phyloP scores from a whole-genome alignment of 2,113 vertebrate genomes.

The Sakesphorus luctuosus region DNA sequence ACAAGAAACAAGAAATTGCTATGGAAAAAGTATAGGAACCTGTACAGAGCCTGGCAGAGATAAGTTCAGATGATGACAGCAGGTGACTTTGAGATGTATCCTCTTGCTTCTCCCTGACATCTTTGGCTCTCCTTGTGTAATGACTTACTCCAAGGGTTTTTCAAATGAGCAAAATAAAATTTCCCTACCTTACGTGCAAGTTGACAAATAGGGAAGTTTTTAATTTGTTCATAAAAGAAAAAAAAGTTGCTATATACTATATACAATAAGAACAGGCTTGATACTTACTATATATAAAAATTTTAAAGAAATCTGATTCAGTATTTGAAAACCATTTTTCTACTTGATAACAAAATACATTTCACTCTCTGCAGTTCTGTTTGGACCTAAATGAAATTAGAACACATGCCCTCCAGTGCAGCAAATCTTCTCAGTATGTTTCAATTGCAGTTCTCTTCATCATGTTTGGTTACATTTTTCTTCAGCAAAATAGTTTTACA shows the following conservation, averaged over 20 bases:
- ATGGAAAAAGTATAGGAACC: neutral
- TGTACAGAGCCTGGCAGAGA: neutral
- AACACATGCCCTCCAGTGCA: neutral
- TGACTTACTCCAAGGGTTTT: accelerated
- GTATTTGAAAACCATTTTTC: neutral
- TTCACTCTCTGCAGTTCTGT: neutral
- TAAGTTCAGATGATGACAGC: neutral
- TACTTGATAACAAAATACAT: neutral
- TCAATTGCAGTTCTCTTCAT: neutral
- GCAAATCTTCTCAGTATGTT: neutral
- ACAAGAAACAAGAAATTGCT: neutral
- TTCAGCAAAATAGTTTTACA: neutral
- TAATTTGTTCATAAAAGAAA: neutral
- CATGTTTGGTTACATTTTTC: neutral
- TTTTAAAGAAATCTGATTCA: neutral
- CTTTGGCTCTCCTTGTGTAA: neutral
- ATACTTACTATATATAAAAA: neutral
- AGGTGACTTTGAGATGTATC: neutral
- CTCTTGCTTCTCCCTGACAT: neutral
- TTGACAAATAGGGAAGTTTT: neutral
- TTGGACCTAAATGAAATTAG: neutral
- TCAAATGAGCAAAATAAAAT: neutral
- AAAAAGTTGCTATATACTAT: accelerated
- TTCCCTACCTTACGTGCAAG: neutral
- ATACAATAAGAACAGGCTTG: neutral